A percentile compares a stretch with the other conserved stretches of the same genome.
phyloP scores from a whole-genome alignment of 30 jellyfish, hydroid and myxozoan species.

The Aurelia aurita complex sp. Pacific region DNA sequence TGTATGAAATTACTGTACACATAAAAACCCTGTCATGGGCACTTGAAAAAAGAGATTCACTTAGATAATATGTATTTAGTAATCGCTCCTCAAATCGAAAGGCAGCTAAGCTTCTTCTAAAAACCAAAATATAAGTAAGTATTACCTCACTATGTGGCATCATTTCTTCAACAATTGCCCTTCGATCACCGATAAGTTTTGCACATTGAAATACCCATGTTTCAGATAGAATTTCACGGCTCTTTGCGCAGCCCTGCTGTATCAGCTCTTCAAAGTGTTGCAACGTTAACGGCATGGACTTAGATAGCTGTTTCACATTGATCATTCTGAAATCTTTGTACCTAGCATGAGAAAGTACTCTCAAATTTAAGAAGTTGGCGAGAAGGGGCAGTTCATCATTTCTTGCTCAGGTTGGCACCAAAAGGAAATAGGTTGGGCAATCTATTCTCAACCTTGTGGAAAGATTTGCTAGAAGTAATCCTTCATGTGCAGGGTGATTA shows the following conservation, averaged over 20 bases:
- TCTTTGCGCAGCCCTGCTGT: constrained; percentile 26
- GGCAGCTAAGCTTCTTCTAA: no score
- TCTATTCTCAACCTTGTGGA: no score
- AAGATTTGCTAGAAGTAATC: no score
- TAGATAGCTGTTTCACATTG: constrained; percentile 14
- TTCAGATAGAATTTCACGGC: constrained; percentile 40
- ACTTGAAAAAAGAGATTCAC: no score
- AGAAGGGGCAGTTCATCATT: background rate
- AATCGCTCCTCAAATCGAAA: no score
- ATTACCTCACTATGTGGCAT: constrained; percentile 60
- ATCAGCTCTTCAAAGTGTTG: constrained; percentile 26
- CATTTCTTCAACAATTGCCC: constrained; percentile 22
- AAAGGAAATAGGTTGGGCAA: no score
- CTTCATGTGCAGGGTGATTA: no score
- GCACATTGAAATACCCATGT: constrained; percentile 71
- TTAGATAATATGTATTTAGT: no score
- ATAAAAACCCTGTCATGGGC: no score
- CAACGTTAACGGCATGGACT: constrained; percentile 46
- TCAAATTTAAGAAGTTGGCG: background rate
- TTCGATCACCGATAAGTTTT: constrained; percentile 36
- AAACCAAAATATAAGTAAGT: background rate
- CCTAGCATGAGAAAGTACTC: constrained; percentile 8
- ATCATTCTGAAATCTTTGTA: constrained; percentile 51
- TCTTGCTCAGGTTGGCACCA: no score
- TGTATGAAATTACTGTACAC: no score